These are phyloP conservation scores for Crypturellus tataupa DNA, from an alignment of 2,797 vertebrate genomes.

Conservation along the genomic window DNA sequence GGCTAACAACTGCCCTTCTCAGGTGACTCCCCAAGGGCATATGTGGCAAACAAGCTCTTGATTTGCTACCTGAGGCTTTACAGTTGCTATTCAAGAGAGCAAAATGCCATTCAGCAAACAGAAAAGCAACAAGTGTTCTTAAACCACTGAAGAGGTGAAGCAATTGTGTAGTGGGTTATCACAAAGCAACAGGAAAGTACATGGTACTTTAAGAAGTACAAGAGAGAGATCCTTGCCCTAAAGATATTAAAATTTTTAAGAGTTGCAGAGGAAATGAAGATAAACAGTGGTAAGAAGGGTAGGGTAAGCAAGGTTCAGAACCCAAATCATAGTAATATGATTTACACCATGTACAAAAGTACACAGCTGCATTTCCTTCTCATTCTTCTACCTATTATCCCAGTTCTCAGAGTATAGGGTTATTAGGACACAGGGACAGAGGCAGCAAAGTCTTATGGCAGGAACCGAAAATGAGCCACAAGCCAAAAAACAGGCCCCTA, in stretches of 20 bases:
- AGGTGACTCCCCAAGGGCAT: not conserved
- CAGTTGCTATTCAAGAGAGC: not conserved
- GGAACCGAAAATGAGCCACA: conserved; percentile 17
- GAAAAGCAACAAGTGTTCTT: not conserved
- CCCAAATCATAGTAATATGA: not conserved
- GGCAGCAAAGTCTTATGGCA: not conserved
- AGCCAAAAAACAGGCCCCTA: not conserved
- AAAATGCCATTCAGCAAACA: not conserved
- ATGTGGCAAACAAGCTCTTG: not conserved
- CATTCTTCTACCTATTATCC: not conserved
- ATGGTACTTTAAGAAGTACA: not conserved
- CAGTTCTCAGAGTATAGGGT: not conserved
- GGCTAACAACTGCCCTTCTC: not conserved
- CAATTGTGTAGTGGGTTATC: not conserved
- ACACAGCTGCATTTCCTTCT: not conserved
- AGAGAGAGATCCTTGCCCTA: not conserved
- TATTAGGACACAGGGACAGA: not conserved
- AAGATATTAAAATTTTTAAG: not conserved
- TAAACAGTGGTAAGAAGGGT: not conserved
- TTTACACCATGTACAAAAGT: not conserved
- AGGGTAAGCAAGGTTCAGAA: not conserved
- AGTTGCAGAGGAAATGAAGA: not conserved
- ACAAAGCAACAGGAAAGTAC: not conserved
- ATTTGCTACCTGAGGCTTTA: not conserved
- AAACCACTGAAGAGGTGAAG: not conserved